Base-by-base conservation (phyloP, 2,113 vertebrate species). In the Psammodynastes pulverulentus region DNA sequence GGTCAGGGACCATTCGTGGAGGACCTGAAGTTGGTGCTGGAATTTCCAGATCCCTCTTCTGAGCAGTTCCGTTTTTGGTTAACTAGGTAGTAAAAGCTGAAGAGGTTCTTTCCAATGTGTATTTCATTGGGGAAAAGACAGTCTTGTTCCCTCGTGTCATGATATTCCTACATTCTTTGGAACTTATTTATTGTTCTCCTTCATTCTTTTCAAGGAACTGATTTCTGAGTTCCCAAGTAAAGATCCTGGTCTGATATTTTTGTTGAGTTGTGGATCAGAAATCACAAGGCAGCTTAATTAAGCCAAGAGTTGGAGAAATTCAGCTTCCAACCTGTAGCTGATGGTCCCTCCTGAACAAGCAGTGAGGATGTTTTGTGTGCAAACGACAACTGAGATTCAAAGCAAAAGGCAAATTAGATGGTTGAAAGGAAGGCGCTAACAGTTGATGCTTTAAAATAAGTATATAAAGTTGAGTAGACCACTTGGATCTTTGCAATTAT, bases 31-130 rank as follows among this genome's bases (percentile, higher is more conserved):
- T 92, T 96, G 96, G 93, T 94, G 90, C 93, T 7, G 4, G 84
- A 94, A 62, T 95, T 96, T 95, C 72, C 67, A 93, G 95, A n/a
- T n/a, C n/a, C n/a, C n/a, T n/a, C n/a, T 89, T 89, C 1, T 52
- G 90, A 87, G 39, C 15, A 8, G 2, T 1, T 24, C 45, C 3
- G 39, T 5, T 5, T 62, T 67, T 34, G 85, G 12, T 23, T 48
- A 23, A 3, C 19, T 26, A 23, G 84, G 9, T 19, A 46, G 15
- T 39, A 34, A 67, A 72, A 51, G 46, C n/a, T 5, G 21, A 86
- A 24, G 43, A 51, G 10, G 12, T 51, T 91, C 45, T 86, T 87
- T 26, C 90, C 34, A 23, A 1, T 5, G 15, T n/a, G 2, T n/a
- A 5, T 87, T 87, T 62, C 29, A 43, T 62, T 39, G 23, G n/a